Base-by-base conservation (phyloP, 2,888 invertebrate genomes). In the Chouioia cunea region DNA sequence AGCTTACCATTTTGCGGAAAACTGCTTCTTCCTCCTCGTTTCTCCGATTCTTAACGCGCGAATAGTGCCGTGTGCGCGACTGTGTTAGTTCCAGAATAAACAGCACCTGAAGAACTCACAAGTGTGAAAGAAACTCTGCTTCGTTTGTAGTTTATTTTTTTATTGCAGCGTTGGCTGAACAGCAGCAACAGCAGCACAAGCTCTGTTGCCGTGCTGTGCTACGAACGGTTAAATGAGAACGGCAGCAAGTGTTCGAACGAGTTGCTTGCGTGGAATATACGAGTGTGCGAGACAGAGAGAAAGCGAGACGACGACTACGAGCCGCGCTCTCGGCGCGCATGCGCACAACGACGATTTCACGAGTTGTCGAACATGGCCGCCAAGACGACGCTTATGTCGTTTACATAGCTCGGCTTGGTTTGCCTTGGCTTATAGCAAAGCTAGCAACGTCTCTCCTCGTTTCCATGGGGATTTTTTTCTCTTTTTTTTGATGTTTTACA, bases 241-340 rank as follows among this genome's bases (percentile, higher is more conserved):
- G 36, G 36, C 36, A 36, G 36, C 36, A 36, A 36, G 36, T 36
- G 36, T 36, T 36, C 36, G 36, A 36, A 36, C 36, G 36, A 36
- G 36, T 36, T 36, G 36, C 36, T 36, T 36, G 36, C 36, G 36
- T 36, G 36, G 36, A 10, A 12, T 36, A 36, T 36, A 36, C 36
- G 36, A 12, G 36, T 36, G 36, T 36, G 50, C 22, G 44, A 23
- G 59, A 57, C 20, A 4, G 43, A n/a, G 23, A 44, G 27, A 36
- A 56, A 56, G 56, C 54, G 22, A 15, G 23, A 15, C 56, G 4
- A 16, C 56, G 56, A 43, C 56, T 56, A 36, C 27, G 36, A 43
- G 36, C 56, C 16, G n/a, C 27, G 54, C 15, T 4, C 22, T 16
- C 16, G 54, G 15, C 12, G 36, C 18, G 36, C 36, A 43, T 43